Base-by-base conservation (phyloP, 2,113 vertebrate genomes). In the Pangasianodon hypophthalmus region DNA sequence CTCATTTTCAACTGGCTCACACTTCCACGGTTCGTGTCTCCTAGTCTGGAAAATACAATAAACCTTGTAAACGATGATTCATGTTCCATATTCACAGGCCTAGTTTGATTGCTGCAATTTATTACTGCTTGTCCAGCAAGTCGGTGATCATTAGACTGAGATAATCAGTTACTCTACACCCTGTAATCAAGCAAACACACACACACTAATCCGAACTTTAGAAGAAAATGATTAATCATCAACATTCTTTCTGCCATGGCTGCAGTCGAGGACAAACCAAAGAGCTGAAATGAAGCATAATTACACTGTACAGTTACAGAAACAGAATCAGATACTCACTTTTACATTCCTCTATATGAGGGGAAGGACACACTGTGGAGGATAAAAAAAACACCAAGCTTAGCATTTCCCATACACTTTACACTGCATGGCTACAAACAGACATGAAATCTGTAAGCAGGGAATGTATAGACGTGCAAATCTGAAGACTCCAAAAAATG, bases 321-420 rank as follows among this genome's bases (percentile, higher is more conserved):
- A 88, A 44, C 2, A 14, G 19, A 37, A 80, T n/a, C 48, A 54
- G 60, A 81, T 69, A 90, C 88, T 90, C 26, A 90, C 88, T 44
- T 41, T 69, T 46, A 81, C 88, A 86, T 90, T 86, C 88, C 11
- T 69, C 50, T 24, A 86, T 0, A 46, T 71, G 24, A 46, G 75
- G 8, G 48, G 6, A 58, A 6, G 21, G 60, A 2, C 84, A 86
- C 4, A 71, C 88, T 90, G 88, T 24, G 13, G 32, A 89, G 41
- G 41, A 41, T 9, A 37, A 58, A 16, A 18, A 21, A 16, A 44
- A 56, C 54, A 56, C 52, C 11, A 14, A 13, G 13, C 11, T 54
- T 54, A 54, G 52, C 52, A 14, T 54, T 14, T 14, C 19, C 0
- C n/a, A 37, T 21, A 52, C 16, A 71, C 4, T 37, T 29, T 14